These are phyloP conservation scores for Maniola hyperantus DNA, from an alignment of 2,888 invertebrate genomes.

Conservation along the genomic window DNA sequence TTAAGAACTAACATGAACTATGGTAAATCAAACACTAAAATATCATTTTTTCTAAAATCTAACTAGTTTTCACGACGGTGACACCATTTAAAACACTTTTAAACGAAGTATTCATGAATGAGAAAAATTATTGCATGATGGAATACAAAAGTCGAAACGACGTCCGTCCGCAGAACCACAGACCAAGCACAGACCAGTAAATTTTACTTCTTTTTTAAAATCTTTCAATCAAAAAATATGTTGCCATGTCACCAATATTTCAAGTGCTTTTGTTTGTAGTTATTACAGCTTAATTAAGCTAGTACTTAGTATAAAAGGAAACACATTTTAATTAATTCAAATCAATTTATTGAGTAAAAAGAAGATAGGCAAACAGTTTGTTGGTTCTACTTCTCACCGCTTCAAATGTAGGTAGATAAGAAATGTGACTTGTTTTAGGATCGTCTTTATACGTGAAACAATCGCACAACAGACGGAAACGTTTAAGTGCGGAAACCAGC, in stretches of 20 bases:
- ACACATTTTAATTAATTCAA: too few species aligned
- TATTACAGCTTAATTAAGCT: too few species aligned
- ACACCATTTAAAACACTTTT: conserved; percentile 76
- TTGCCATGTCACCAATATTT: conserved; percentile 50
- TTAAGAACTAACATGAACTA: conserved; percentile 73
- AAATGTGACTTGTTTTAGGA: too few species aligned
- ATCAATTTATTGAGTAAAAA: too few species aligned
- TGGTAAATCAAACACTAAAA: conserved; percentile 75
- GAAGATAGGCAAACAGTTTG: too few species aligned
- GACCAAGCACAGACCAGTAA: conserved; percentile 38
- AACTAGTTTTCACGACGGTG: conserved; percentile 72
- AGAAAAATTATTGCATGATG: conserved; percentile 82
- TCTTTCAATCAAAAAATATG: conserved; percentile 48
- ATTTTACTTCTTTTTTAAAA: conserved; percentile 58
- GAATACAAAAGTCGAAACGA: conserved; percentile 81
- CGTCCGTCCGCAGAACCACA: conserved; percentile 71
- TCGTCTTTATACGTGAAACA: too few species aligned
- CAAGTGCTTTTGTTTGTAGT: too few species aligned
- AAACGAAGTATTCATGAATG: conserved; percentile 79
- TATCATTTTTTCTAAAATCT: conserved; percentile 75
- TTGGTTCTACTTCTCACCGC: too few species aligned
- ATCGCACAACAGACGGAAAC: too few species aligned
- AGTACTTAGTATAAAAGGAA: too few species aligned
- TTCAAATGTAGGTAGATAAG: too few species aligned
- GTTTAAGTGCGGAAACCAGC: too few species aligned